Evolutionary conservation across 2,888 invertebrate genomes (phyloP).

Genomic region (Melanostoma mellinum): DNA sequence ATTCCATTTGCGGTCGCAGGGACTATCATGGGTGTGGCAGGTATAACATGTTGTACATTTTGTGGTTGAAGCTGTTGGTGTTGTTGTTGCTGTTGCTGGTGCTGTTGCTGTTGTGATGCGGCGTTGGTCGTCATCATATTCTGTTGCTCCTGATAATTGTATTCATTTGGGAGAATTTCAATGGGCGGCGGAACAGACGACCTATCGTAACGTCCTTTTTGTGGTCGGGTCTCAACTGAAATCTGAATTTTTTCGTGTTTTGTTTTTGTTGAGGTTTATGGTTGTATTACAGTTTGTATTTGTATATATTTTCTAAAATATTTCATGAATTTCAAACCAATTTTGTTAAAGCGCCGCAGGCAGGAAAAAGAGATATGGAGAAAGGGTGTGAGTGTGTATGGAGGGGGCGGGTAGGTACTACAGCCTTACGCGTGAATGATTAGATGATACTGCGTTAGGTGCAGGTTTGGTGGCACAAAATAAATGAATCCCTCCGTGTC

Average conservation of each 20-base stretch:
- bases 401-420: neutral
- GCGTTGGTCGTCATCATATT: conserved; percentile 57
- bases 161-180: conserved; percentile 77
- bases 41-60: conserved; percentile 69
- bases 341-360: neutral
- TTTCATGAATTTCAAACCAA: conserved; percentile 38
- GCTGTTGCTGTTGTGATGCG: conserved; percentile 74
- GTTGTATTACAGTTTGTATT: neutral
- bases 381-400: neutral
- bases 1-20: conserved; percentile 77
- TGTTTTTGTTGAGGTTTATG: conserved; percentile 29
- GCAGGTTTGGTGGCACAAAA: neutral
- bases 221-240: conserved; percentile 80
- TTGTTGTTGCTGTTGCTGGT: conserved; percentile 71
- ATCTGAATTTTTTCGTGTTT: conserved; percentile 74
- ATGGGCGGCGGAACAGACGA: conserved; percentile 79
- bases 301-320: conserved; percentile 17
- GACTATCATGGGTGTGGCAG: conserved; percentile 60
- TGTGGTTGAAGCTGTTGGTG: conserved; percentile 74
- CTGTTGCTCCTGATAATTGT: conserved; percentile 72
- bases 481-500: conserved; percentile 9
- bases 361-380: too few species aligned
- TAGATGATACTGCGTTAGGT: conserved; percentile 14
- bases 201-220: conserved; percentile 76
- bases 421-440: conserved; percentile 14